Base-by-base conservation (phyloP, 2,888 invertebrate species). In the Macropis europaea region DNA sequence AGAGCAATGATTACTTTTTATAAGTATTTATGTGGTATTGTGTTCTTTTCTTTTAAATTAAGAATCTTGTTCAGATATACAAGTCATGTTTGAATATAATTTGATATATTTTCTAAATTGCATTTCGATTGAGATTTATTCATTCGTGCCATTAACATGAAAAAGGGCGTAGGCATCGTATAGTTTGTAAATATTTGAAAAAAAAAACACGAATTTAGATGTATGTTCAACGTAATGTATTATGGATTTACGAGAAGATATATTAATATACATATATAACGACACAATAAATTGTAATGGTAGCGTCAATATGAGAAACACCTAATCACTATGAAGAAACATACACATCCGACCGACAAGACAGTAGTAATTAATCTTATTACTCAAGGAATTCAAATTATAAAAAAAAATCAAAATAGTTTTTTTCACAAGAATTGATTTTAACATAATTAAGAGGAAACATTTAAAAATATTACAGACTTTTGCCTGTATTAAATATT, bases 131-230 rank as follows among this genome's bases (percentile, higher is more conserved):
- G n/a, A 34, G 24, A 17, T 28, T 9, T 47, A 9, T n/a, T 42
- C 38, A 50, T 38, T 47, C 67, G 59, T 77, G 74, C 71, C 62
- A 76, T 59, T 36, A 38, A 57, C 57, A 26, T 62, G 32, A 74
- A 56, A 68, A 64, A 56, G 13, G 59, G 67, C 28, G 3, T 36
- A 53, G 61, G 5, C 36, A 56, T 30, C 40, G 38, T 63, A 59
- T 47, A 71, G 26, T 62, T 47, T 79, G 79, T 79, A 77, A 71
- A 79, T 40, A 47, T 64, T 64, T 45, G 36, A 30, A 59, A 68
- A 67, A 32, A 30, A 59, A 68, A 67, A 32, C 6, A 48, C 36
- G 9, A 40, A 67, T 54, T 24, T 71, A 62, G 47, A 22, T 60
- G 26, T 68, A 77, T 17, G 42, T 67, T 67, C n/a, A 28, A 45